Conservation (phyloP, 1,140 invertebrate genomes). For the Amyelois transitella region DNA sequence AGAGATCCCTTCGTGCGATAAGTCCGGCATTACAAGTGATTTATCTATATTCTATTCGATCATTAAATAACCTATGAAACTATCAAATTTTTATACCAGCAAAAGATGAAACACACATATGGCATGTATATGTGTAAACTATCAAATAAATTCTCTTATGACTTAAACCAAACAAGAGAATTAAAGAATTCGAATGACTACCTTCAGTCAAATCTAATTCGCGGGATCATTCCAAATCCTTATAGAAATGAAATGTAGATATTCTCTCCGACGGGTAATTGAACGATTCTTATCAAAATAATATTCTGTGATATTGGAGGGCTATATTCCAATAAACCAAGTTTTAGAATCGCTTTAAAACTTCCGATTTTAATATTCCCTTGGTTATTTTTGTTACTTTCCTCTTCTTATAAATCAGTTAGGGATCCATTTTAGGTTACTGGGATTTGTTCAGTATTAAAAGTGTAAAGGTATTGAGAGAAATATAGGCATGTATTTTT, state of each 20-base stretch:
- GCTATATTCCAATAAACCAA: background rate
- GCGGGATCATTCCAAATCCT: conserved; percentile 5
- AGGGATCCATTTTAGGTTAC: too few species aligned
- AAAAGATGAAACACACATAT: too few species aligned
- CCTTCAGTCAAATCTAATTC: conserved; percentile 11
- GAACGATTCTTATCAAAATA: conserved; percentile 11
- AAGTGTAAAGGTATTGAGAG: too few species aligned
- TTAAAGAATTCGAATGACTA: conserved; percentile 8
- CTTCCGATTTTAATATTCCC: background rate
- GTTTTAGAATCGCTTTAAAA: background rate
- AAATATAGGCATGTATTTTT: too few species aligned
- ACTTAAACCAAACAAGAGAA: background rate
- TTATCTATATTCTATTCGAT: too few species aligned
- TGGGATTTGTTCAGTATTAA: too few species aligned
- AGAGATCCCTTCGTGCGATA: too few species aligned
- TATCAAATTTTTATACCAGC: too few species aligned
- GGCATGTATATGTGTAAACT: too few species aligned
- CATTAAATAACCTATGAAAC: too few species aligned
- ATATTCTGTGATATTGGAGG: background rate
- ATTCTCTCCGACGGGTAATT: conserved; percentile 1
- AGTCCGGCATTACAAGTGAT: too few species aligned
- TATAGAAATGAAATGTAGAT: conserved; percentile 9
- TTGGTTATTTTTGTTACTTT: background rate
- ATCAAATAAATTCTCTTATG: too few species aligned
- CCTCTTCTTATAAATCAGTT: background rate